These are phyloP conservation scores for Macrophya alboannulata DNA, from an alignment of 2,888 invertebrate genomes.

Conservation along the genomic window DNA sequence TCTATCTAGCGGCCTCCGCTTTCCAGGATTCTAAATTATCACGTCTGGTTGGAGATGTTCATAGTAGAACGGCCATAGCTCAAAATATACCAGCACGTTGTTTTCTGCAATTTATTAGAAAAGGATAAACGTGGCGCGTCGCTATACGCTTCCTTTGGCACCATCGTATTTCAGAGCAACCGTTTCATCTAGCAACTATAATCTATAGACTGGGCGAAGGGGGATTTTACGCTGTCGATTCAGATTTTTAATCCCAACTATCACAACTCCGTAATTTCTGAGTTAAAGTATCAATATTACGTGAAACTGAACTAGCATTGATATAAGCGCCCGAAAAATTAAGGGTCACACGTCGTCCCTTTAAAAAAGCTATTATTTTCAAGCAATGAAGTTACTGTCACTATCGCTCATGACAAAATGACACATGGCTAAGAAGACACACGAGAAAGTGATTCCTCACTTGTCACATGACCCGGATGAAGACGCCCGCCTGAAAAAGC, in stretches of 20 bases:
- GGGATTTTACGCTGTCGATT: slow-evolving; percentile 47
- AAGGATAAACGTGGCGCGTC: slow-evolving; percentile 55
- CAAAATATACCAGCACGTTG: slow-evolving; percentile 68
- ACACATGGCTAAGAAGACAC: slow-evolving; percentile 10
- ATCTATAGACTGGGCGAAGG: not conserved
- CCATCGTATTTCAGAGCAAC: slow-evolving; percentile 64
- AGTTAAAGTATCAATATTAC: slow-evolving; percentile 26
- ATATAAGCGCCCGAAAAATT: not conserved
- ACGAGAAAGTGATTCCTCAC: slow-evolving; percentile 33
- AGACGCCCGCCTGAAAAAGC: not conserved
- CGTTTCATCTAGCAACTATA: slow-evolving; percentile 44
- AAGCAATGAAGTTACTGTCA: slow-evolving; percentile 31
- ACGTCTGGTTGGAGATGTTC: slow-evolving; percentile 65
- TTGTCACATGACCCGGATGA: not conserved
- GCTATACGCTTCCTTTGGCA: slow-evolving; percentile 64
- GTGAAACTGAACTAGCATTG: not conserved
- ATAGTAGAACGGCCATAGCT: slow-evolving; percentile 61
- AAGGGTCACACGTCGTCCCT: slow-evolving; percentile 18
- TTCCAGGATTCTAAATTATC: slow-evolving; percentile 73
- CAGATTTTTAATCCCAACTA: slow-evolving; percentile 41
- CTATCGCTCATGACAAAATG: slow-evolving; percentile 34
- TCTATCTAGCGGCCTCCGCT: slow-evolving; percentile 74
- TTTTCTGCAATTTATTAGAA: slow-evolving; percentile 60
- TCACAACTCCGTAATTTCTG: slow-evolving; percentile 24
- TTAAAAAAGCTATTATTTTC: slow-evolving; percentile 37